Evolutionary conservation across 2,888 invertebrate species (phyloP).

Genomic region (Saturnia pavonia): DNA sequence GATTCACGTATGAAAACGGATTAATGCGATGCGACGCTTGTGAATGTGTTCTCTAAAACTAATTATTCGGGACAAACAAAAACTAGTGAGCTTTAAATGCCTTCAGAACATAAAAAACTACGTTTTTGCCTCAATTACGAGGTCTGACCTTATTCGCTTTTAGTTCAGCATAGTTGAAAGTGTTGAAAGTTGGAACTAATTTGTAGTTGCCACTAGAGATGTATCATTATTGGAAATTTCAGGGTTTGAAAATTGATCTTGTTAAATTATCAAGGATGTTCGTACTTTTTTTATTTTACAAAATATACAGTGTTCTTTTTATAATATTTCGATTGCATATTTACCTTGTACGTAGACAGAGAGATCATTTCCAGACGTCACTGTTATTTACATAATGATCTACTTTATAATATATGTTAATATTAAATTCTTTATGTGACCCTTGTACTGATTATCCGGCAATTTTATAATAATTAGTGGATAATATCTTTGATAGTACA

Average conservation of each 20-base stretch:
- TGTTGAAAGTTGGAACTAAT: constrained; percentile 38
- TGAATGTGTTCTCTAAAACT: neutral
- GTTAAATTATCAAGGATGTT: neutral
- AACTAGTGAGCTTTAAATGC: neutral
- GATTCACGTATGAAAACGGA: too few species aligned
- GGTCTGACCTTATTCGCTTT: constrained; percentile 36
- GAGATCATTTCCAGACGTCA: neutral
- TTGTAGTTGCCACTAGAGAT: constrained; percentile 36
- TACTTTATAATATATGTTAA: neutral
- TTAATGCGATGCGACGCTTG: neutral
- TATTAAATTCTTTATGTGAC: neutral
- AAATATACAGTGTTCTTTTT: neutral
- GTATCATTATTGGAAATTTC: constrained; percentile 26
- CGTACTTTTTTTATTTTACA: neutral
- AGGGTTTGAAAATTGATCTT: constrained; percentile 11
- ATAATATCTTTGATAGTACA: too few species aligned
- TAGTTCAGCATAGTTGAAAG: constrained; percentile 25
- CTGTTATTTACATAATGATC: neutral
- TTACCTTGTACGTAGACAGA: neutral
- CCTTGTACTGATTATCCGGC: neutral
- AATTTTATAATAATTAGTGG: neutral
- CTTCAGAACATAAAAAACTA: constrained; percentile 20
- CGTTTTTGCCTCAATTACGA: constrained; percentile 26
- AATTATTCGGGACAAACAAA: neutral
- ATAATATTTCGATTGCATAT: neutral